A percentile compares a stretch with the other conserved stretches of the same genome.
Conservation (phyloP, 1,140 invertebrate species). For the Drosophila sechellia region DNA sequence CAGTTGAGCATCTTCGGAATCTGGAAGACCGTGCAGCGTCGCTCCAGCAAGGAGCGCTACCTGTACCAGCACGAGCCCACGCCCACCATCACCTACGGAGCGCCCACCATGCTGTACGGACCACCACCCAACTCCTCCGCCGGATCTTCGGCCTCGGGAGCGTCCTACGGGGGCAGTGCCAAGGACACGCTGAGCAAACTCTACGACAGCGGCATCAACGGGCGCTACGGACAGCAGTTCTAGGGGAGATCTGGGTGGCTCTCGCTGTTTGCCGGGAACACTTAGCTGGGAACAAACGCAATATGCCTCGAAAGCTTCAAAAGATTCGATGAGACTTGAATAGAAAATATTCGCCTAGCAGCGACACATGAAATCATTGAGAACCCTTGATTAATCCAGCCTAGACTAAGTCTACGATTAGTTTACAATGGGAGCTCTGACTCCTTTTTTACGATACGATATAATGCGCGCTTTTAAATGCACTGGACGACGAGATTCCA, state of each 20-base stretch:
- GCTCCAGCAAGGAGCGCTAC: slow-evolving; percentile 89
- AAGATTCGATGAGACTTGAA: slow-evolving; percentile 83
- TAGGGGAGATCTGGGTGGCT: slow-evolving; percentile 83
- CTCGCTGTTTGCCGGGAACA: slow-evolving; percentile 69
- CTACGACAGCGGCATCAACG: slow-evolving; percentile 91
- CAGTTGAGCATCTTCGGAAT: slow-evolving; percentile 81
- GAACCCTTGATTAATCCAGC: slow-evolving; percentile 60
- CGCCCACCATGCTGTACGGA: slow-evolving; percentile 77
- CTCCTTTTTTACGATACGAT: slow-evolving; percentile 15
- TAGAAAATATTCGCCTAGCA: slow-evolving; percentile 55
- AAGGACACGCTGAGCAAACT: slow-evolving; percentile 93
- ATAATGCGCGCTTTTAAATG: slow-evolving; percentile 79
- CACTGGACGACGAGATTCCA: slow-evolving; percentile 57
- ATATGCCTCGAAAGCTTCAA: slow-evolving; percentile 82
- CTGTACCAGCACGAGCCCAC: slow-evolving; percentile 79
- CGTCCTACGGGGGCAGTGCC: slow-evolving; percentile 85
- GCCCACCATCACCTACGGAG: slow-evolving; percentile 67
- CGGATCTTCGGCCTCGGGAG: slow-evolving; percentile 39
- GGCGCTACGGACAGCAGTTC: slow-evolving; percentile 91
- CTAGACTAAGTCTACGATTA: slow-evolving; percentile 40
- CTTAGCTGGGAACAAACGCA: slow-evolving; percentile 79
- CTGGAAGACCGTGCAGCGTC: slow-evolving; percentile 87
- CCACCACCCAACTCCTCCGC: slow-evolving; percentile 53
- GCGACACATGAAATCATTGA: slow-evolving; percentile 62
- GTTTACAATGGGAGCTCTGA: slow-evolving; percentile 11